Evolutionary conservation across 2,888 invertebrate genomes (phyloP), one percentile per base, ranked within the genome.

Genomic region (Phrixothrix hirtus): DNA sequence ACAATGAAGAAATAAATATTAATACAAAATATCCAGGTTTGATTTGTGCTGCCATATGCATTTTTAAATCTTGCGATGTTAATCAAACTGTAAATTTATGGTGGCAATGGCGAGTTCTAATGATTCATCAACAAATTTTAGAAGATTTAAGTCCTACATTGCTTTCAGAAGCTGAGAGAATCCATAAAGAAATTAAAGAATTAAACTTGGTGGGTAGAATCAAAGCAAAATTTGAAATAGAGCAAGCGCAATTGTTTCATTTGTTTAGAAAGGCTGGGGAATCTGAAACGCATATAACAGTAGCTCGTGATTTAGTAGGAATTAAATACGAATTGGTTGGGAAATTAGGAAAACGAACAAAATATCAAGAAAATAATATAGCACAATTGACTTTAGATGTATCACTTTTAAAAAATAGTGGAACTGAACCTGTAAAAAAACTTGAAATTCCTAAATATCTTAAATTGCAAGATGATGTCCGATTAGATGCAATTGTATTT

Each of bases 321-420:
- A 73, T 95, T 30, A 81, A 82, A 32, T 75, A 92, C 30, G 81
- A 85, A 62, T 79, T 94, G 2, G 71, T 78, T 78, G 92, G 94
- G 61, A 83, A 88, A 25, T 76, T 97, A 60, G 97, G 97, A 0
- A 89, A 91, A 71, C 82, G 97, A 56, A 98, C 98, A 5, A 88
- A 87, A 65, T 94, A 85, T 71, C 98, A 99, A 73, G 82, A 86
- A 62, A 86, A 85, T 31, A 82, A 87, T 21, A 75, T 93, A 35
- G 85, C 98, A 0, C 98, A 97, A 70, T 78, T 98, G 10, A 83
- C 87, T 27, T 73, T 95, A 0, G 82, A 85, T 62, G 83, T 92
- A 37, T 76, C 78, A 39, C 57, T 81, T 4, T 77, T 77, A 27
- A 72, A 75, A 51, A 71, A 73, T 32, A 64, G 73, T 1, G 74